Evolutionary conservation across 2,888 invertebrate species (phyloP), one percentile per base, ranked within the genome.

Genomic region (Pristionchus maxplancki): DNA sequence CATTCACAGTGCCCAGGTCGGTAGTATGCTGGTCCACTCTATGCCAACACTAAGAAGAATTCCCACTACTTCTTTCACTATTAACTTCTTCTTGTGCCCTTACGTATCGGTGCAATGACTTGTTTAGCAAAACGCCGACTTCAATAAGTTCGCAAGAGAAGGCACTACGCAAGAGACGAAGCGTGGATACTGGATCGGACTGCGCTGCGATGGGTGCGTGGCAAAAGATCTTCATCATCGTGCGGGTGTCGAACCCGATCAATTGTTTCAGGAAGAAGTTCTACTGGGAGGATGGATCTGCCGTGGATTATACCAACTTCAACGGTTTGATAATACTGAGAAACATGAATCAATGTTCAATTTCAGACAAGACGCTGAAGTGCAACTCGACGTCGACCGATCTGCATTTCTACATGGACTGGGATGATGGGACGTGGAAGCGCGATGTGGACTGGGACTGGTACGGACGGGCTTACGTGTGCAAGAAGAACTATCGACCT

Each of bases 1-100:
- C 13, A 83, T 83, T 34, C 82, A 83, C 53, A 53, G 82, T 83
- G 31, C 53, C 17, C 24, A 83, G 82, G 82, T 83, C 44, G 6
- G 44, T 44, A 9, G 44, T n/a, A n/a, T n/a, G n/a, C n/a, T n/a
- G n/a, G n/a, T n/a, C n/a, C n/a, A n/a, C n/a, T n/a, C n/a, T n/a
- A n/a, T n/a, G n/a, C n/a, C n/a, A n/a, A n/a, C n/a, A n/a, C n/a
- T n/a, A n/a, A n/a, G n/a, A n/a, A n/a, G n/a, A n/a, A n/a, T n/a
- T n/a, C n/a, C n/a, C n/a, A n/a, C n/a, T n/a, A n/a, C n/a, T n/a
- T n/a, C 2, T 4, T 31, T 15, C 1, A 67, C 24, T 67, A 67
- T 67, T 31, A 31, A 67, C 1, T 8, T 24, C 13, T 24, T 71
- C 31, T 20, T 34, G 2, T 64, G 11, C 31, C 28, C 6, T n/a